Base-by-base conservation (phyloP, 2,113 vertebrate genomes). In the Gymnobelideus leadbeateri region DNA sequence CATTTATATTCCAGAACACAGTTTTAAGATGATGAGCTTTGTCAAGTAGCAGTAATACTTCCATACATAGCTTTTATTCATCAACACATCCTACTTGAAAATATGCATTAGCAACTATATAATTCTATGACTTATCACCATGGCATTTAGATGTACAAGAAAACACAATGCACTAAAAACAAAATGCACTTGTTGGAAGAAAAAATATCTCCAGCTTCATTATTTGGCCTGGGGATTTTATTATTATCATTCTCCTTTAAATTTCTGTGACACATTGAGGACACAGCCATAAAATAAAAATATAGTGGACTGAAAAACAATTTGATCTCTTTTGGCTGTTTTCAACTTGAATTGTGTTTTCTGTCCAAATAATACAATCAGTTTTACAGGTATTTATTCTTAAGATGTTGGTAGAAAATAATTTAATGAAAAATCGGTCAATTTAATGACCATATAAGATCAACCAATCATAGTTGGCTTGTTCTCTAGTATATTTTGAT, bases 81-180 rank as follows among this genome's bases (percentile, higher is more conserved):
- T 55, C 94, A 91, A 91, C 96, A 97, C 98, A 97, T 97, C 96
- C 97, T 94, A 97, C 97, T 97, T 95, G 97, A 93, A 92, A 97
- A 92, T 95, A 97, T 98, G 97, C 91, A 92, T 61, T 93, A 24
- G 49, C 90, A 61, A 93, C 54, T 90, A 97, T 95, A 92, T 96
- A 95, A 97, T 95, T 94, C 96, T 96, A 94, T 96, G 77, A 96
- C 94, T 51, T 93, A 97, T 97, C 92, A 93, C 95, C 96, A 96
- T 96, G 96, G 91, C 47, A 96, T 95, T 96, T 93, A 95, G 43
- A 95, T 95, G 91, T 91, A 92, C 19, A 94, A 92, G 90, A 46
- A 95, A 93, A 91, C 52, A 96, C n/a, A 90, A 10, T 95, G 89
- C 10, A 23, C 93, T 96, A 96, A 96, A 96, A 95, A 12, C 90